Percentiles rank a stretch among this genome's conserved stretches.
Conservation (phyloP, 2,797 vertebrate species). For the Poeciliopsis turneri region DNA sequence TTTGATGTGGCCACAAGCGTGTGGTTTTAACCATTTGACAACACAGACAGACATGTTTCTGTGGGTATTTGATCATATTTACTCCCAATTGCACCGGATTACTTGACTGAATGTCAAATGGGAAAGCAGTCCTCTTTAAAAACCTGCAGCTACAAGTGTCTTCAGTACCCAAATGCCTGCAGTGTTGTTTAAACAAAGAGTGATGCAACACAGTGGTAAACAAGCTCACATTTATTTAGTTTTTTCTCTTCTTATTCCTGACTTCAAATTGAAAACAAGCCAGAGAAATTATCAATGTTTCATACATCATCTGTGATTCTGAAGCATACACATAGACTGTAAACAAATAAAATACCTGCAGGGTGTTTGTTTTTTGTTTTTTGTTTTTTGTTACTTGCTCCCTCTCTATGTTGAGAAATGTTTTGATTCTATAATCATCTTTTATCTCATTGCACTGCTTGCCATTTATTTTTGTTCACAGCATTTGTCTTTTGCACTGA, state of each 20-base stretch:
- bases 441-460: background rate
- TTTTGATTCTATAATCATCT: background rate
- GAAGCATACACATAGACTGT: background rate
- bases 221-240: background rate
- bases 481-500: background rate
- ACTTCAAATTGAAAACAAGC: background rate
- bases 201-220: constrained; percentile 23
- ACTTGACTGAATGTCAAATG: background rate
- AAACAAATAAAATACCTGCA: background rate
- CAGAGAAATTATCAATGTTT: background rate
- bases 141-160: background rate
- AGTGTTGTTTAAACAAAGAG: constrained; percentile 4
- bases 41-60: constrained; percentile 21
- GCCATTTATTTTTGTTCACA: background rate
- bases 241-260: background rate
- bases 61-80: constrained; percentile 13
- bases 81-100: constrained; percentile 4
- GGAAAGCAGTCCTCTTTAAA: background rate
- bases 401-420: background rate
- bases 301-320: background rate
- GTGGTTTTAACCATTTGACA: constrained; percentile 15
- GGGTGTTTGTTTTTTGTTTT: background rate
- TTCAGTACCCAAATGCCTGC: constrained; percentile 5
- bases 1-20: constrained; percentile 43
- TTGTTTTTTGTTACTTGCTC: background rate